Percentiles rank a stretch among this genome's conserved stretches.
Evolutionary conservation across 2,888 invertebrate species (phyloP).

Genomic region (Spicauda simplicius): DNA sequence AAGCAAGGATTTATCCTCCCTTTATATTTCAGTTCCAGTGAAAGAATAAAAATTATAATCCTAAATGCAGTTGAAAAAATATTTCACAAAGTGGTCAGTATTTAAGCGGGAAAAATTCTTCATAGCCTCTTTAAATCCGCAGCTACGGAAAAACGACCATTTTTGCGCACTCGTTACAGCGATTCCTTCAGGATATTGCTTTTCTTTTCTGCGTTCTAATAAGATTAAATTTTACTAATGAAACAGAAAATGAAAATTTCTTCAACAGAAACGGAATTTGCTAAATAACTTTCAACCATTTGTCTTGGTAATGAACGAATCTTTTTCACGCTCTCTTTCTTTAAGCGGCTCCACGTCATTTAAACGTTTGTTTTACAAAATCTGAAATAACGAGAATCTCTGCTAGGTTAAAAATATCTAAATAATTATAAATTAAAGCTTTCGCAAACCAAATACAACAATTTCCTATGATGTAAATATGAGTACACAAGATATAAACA

Average conservation of each 20-base stretch:
- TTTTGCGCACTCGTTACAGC: constrained; percentile 60
- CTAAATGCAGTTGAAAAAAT: constrained; percentile 28
- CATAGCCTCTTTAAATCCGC: constrained; percentile 54
- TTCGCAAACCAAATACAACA: too few species aligned
- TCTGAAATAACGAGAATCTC: constrained; percentile 13
- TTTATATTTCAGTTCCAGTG: constrained; percentile 1
- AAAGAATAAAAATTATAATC: constrained; percentile 30
- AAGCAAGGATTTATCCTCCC: constrained; percentile 1
- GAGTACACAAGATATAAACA: too few species aligned
- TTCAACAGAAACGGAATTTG: constrained; percentile 63
- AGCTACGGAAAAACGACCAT: constrained; percentile 56
- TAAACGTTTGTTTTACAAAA: constrained; percentile 35
- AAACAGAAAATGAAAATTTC: constrained; percentile 78
- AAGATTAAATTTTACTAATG: constrained; percentile 80
- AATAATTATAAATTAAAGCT: background rate
- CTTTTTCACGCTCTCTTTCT: constrained; percentile 43
- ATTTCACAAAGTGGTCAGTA: constrained; percentile 37
- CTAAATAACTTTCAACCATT: constrained; percentile 70
- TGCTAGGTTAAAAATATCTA: background rate
- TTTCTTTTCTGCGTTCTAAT: constrained; percentile 63
- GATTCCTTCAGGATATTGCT: constrained; percentile 67
- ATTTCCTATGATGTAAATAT: too few species aligned
- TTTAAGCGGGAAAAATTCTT: constrained; percentile 46
- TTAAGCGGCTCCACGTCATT: constrained; percentile 30
- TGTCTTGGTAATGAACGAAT: constrained; percentile 66